Evolutionary conservation across 2,797 vertebrate genomes (phyloP), one percentile per base, ranked within the genome.

Genomic region (Mus spretus): DNA sequence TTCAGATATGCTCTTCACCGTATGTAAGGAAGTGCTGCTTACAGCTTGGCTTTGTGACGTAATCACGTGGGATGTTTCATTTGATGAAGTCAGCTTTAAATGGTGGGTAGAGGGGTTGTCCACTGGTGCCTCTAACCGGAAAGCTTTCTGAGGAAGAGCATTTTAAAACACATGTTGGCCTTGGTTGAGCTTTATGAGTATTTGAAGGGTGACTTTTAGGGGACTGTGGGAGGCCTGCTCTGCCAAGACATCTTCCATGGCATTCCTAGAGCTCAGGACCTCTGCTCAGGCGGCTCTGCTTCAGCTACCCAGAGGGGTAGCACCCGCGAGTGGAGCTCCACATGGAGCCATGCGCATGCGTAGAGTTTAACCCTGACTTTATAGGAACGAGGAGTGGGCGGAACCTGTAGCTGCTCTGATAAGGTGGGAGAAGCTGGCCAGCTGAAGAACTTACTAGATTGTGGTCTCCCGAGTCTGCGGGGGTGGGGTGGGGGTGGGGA

Each of bases 71-170:
- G 47, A 50, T 7, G 37, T 72, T 84, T 94, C 59, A 14, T 44
- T 94, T 83, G 47, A 75, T 75, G 83, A 95, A 91, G n/a, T n/a
- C 74, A 86, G 79, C 22, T 17, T 95, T 91, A 63, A 37, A 11
- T 34, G 9, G 1, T 55, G 17, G 7, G 7, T 47, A 65, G 8
- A 53, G 26, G 26, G 57, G 31, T 12, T 24, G 74, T 12, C 17
- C 34, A 22, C 44, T 77, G 87, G 59, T 85, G 63, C 15, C 34
- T 65, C 81, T 85, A n/a, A 79, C 17, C 72, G 67, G 67, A 44
- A 67, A 12, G 59, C 74, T 84, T 80, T 63, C 78, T 59, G 15
- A 72, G 70, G 55, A 59, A 86, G 87, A 26, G 28, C 44, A 47
- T 70, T 75, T 70, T 77, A 78, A 75, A 6, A 47, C 0, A 15